phyloP scores from a whole-genome alignment of 1,140 invertebrate species.

The Teleogryllus occipitalis region DNA sequence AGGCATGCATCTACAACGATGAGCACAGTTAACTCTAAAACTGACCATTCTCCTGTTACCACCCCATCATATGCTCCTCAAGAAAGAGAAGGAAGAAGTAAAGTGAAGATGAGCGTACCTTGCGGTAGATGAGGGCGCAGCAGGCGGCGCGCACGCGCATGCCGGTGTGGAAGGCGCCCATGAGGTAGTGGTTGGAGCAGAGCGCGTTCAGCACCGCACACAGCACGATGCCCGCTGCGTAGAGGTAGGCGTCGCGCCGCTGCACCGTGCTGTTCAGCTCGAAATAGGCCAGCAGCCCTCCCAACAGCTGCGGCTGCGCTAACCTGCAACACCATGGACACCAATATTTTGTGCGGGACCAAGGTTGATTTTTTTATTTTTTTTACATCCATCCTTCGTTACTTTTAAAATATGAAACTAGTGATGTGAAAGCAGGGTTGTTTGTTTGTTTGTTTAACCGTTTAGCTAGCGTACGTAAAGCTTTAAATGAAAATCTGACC shows the following conservation, averaged over 20 bases:
- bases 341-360: no score
- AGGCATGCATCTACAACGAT: no score
- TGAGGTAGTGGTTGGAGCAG: slow-evolving; percentile 47
- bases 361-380: no score
- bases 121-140: slow-evolving; percentile 40
- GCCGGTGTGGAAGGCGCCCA: slow-evolving; percentile 36
- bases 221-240: slow-evolving; percentile 33
- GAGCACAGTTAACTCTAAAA: no score
- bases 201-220: slow-evolving; percentile 37
- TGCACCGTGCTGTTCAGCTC: slow-evolving; percentile 22
- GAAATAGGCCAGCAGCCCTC: slow-evolving; percentile 34
- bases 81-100: neutral
- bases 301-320: slow-evolving; percentile 31
- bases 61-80: neutral
- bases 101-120: slow-evolving; percentile 31
- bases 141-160: slow-evolving; percentile 40
- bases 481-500: no score
- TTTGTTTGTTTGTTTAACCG: no score
- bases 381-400: no score
- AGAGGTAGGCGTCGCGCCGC: slow-evolving; percentile 16
- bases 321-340: slow-evolving; percentile 20
- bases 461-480: no score
- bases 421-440: no score
- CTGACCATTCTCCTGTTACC: no score
- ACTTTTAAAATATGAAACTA: no score